Evolutionary conservation across 2,113 vertebrate species (phyloP).

Genomic region (Calyptommatus sinebrachiatus): DNA sequence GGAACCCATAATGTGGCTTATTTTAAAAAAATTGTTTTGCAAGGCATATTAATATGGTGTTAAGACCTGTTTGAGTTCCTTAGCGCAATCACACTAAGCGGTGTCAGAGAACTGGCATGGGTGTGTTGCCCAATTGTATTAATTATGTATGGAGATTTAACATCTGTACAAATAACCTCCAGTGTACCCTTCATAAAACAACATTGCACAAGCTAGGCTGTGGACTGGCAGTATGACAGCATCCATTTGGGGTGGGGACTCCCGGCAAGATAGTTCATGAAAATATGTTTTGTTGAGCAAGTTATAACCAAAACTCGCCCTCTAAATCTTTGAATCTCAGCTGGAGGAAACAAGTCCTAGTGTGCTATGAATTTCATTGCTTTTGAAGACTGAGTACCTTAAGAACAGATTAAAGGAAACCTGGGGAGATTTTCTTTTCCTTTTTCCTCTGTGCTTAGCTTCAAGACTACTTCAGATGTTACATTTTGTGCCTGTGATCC

Average conservation of each 20-base stretch:
- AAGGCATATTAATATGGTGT: slow-evolving; percentile 23
- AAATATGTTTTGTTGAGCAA: slow-evolving; percentile 13
- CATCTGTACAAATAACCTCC: slow-evolving; percentile 18
- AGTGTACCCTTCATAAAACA: slow-evolving; percentile 10
- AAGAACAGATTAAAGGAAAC: slow-evolving; percentile 1
- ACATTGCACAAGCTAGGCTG: neutral
- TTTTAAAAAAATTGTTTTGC: slow-evolving; percentile 1
- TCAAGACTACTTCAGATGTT: neutral
- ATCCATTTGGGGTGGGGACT: neutral
- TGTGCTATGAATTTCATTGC: neutral
- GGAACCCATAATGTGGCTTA: neutral
- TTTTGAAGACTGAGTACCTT: neutral
- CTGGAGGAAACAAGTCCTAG: slow-evolving; percentile 1
- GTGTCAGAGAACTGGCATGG: slow-evolving; percentile 37
- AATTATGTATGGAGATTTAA: slow-evolving; percentile 29
- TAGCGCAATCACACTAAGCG: slow-evolving; percentile 32
- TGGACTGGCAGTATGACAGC: neutral
- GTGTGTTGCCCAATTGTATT: slow-evolving; percentile 39
- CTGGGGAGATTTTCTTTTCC: neutral
- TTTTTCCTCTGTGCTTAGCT: neutral
- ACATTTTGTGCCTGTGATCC: neutral
- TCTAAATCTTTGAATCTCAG: neutral
- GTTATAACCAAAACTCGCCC: neutral
- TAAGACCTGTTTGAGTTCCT: slow-evolving; percentile 45
- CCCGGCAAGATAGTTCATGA: slow-evolving; percentile 14